Conservation (phyloP, 2,797 vertebrate species). For the Erethizon dorsatum region DNA sequence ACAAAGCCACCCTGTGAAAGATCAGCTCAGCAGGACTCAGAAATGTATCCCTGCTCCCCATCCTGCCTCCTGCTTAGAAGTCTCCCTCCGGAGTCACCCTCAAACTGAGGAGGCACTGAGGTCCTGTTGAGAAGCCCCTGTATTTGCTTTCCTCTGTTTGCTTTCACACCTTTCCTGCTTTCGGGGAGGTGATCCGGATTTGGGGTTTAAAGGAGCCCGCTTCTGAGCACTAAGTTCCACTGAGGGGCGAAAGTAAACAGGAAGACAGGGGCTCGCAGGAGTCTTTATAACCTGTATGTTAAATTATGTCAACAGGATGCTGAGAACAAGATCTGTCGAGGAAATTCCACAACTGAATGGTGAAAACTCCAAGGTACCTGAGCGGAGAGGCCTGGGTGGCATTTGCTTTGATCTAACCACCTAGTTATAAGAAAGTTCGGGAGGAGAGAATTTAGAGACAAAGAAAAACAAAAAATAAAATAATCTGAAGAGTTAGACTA, state of each 20-base stretch:
- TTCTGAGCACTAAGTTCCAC: conserved; percentile 28
- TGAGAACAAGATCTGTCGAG: conserved; percentile 64
- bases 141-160: conserved; percentile 78
- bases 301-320: conserved; percentile 82
- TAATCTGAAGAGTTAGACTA: neutral
- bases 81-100: conserved; percentile 48
- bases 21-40: conserved; percentile 46
- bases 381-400: conserved; percentile 12
- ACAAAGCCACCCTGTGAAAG: conserved; percentile 73
- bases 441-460: conserved; percentile 40
- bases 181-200: conserved; percentile 9
- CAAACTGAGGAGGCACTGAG: neutral
- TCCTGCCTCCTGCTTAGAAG: conserved; percentile 52
- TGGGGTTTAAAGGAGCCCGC: conserved; percentile 63
- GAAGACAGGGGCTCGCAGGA: conserved; percentile 69
- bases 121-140: conserved; percentile 38
- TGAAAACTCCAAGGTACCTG: conserved; percentile 67
- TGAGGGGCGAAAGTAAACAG: conserved; percentile 76
- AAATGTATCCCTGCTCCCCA: conserved; percentile 17
- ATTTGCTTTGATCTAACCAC: conserved; percentile 74
- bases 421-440: neutral
- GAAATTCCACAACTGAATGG: conserved; percentile 76
- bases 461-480: conserved; percentile 60
- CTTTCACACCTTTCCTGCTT: conserved; percentile 81
- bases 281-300: conserved; percentile 76